Base-by-base conservation (phyloP, 2,797 vertebrate genomes). In the Micrastur ruficollis region DNA sequence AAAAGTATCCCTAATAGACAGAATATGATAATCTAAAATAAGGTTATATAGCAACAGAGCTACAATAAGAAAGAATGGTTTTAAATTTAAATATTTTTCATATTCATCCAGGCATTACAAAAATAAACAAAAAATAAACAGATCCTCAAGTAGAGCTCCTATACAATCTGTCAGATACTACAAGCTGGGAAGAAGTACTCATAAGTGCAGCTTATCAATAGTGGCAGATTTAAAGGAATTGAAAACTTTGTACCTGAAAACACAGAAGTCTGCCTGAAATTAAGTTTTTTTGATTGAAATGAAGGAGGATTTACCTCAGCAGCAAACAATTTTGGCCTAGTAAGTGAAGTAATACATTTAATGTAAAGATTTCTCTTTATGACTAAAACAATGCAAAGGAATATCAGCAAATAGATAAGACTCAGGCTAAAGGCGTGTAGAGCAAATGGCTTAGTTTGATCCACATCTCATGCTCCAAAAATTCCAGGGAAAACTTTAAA, bases 261-360 rank as follows among this genome's bases (percentile, higher is more conserved):
- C 27, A 53, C 12, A 62, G 4, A 71, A 38, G 2, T 27, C 14
- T 55, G 18, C 7, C 53, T 38, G 14, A 73, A 72, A 62, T 44
- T 18, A 36, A 31, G 4, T 0, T 0, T 13, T 34, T 29, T 50
- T n/a, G 0, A n/a, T 27, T 32, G n/a, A 67, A 74, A 79, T 38
- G 2, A 66, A 59, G 9, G 15, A 53, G 12, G 6, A 52, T 44
- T 52, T 47, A 81, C 42, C 22, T 34, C 17, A 76, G 13, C 9
- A 76, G 11, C 9, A 65, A 65, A 59, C 1, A 2, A 6, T 44
- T 85, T 78, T 61, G 22, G 7, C 22, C 11, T 36, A 40, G 1
- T 21, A 81, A 82, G 3, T 32, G 10, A 71, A 79, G 19, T 72
- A 87, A 59, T 26, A 29, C 2, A 36, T 68, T 53, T 59, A 44